phyloP scores from a whole-genome alignment of 2,797 vertebrate genomes.

The Notolepis coatsorum region DNA sequence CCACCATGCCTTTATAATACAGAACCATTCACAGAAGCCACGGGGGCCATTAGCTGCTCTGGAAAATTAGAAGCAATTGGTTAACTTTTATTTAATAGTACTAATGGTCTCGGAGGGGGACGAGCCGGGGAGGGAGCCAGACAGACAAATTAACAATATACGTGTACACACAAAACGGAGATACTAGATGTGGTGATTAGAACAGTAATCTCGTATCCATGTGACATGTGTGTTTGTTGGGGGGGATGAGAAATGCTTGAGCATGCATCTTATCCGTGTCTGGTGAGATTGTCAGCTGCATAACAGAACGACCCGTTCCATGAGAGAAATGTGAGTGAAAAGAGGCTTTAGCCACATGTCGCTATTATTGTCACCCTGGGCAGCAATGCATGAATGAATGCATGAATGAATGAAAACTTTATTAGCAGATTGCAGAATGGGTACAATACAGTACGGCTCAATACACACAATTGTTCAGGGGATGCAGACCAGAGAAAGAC shows the following conservation, averaged over 20 bases:
- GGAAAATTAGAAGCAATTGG: constrained; percentile 27
- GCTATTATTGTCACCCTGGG: too few relatives aligned
- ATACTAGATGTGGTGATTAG: background rate
- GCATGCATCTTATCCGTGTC: background rate
- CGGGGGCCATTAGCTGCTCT: constrained; percentile 33
- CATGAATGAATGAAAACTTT: too few relatives aligned
- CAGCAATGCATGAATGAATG: background rate
- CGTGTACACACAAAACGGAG: background rate
- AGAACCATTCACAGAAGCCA: constrained; percentile 55
- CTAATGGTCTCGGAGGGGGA: constrained; percentile 23
- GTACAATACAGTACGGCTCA: too few relatives aligned
- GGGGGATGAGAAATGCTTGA: background rate
- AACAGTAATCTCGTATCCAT: too few relatives aligned
- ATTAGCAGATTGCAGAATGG: too few relatives aligned
- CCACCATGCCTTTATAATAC: constrained; percentile 72
- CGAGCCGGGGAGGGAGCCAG: constrained; percentile 23
- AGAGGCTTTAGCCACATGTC: too few relatives aligned
- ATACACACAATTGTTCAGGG: too few relatives aligned
- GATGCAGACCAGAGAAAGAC: too few relatives aligned
- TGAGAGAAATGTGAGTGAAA: too few relatives aligned
- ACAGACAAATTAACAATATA: background rate
- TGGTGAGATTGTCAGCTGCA: background rate
- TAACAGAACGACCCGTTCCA: background rate
- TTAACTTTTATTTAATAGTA: constrained; percentile 33
- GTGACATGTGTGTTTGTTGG: background rate